Conservation (phyloP, 2,888 invertebrate genomes). For the Deilephila elpenor region DNA sequence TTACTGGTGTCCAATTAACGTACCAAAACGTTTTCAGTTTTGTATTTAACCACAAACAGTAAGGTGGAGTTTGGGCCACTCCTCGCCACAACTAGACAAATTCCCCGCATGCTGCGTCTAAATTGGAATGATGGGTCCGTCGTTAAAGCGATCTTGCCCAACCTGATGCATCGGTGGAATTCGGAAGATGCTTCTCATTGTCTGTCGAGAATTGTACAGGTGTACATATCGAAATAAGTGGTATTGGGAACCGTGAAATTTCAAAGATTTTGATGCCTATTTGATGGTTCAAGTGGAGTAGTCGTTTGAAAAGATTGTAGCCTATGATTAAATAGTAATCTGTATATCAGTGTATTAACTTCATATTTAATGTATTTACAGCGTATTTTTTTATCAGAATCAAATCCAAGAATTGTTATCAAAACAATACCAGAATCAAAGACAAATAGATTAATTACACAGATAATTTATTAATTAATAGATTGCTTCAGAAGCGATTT, state of each 20-base stretch:
- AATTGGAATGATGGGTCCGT: conserved; percentile 48
- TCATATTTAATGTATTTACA: too few relatives aligned
- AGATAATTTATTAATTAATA: too few relatives aligned
- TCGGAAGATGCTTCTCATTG: conserved; percentile 58
- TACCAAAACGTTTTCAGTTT: not conserved
- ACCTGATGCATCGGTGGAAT: conserved; percentile 60
- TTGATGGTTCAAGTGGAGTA: not conserved
- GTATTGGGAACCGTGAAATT: not conserved
- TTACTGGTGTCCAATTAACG: not conserved
- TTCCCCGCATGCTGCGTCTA: conserved; percentile 48
- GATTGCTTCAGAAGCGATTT: too few relatives aligned
- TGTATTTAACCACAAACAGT: not conserved
- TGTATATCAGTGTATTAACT: too few relatives aligned
- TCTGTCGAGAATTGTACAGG: conserved; percentile 35
- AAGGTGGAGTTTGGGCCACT: not conserved
- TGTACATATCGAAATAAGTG: not conserved
- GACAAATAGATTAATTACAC: too few relatives aligned
- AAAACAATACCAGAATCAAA: too few relatives aligned
- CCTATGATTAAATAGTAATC: too few relatives aligned
- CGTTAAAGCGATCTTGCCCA: conserved; percentile 62
- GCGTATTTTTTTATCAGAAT: too few relatives aligned
- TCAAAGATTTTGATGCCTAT: not conserved
- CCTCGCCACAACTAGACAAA: conserved; percentile 30
- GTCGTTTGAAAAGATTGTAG: too few relatives aligned
- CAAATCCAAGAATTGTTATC: too few relatives aligned